These are phyloP conservation scores for Eriocheir sinensis DNA, from an alignment of 1,140 invertebrate species.

Conservation along the genomic window DNA sequence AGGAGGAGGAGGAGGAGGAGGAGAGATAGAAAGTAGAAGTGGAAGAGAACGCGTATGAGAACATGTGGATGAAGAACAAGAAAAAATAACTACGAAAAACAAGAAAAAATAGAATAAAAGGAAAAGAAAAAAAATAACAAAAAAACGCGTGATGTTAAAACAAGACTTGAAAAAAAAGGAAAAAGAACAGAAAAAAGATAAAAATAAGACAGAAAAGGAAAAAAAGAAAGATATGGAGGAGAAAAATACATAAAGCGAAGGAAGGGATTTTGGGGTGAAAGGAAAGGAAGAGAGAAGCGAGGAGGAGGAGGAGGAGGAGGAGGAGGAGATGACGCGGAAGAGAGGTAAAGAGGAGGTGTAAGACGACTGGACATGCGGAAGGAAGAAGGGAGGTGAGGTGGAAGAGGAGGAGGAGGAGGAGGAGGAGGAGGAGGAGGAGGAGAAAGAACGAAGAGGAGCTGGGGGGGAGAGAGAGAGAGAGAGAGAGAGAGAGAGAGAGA, in stretches of 20 bases:
- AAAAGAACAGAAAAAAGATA: neutral
- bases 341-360: no score
- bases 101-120: neutral
- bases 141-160: neutral
- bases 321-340: neutral
- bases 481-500: neutral
- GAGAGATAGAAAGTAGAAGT: no score
- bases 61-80: no score
- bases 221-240: neutral
- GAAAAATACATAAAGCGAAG: neutral
- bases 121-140: neutral
- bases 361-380: neutral
- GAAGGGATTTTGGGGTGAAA: no score
- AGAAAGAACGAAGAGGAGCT: neutral
- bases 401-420: neutral
- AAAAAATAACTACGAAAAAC: no score
- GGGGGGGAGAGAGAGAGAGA: constrained; percentile 10
- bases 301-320: neutral
- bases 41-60: no score
- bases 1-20: neutral
- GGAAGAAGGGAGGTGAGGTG: neutral
- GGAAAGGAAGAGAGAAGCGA: neutral
- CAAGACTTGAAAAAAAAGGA: neutral
- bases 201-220: neutral
- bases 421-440: neutral